These are phyloP conservation scores for Thumatha senex DNA, from an alignment of 2,888 invertebrate species.

Conservation along the genomic window DNA sequence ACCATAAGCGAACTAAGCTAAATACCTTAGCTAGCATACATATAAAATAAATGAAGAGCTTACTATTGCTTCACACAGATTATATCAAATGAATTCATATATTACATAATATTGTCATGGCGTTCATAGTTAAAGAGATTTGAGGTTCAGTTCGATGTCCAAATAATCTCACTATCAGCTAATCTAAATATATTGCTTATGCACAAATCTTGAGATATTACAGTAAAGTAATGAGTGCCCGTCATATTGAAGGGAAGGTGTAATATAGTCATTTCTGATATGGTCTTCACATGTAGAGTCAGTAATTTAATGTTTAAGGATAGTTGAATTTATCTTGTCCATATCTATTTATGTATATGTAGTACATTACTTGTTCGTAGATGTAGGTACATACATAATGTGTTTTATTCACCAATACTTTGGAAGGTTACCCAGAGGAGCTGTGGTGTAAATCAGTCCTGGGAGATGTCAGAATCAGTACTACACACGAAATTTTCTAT, in stretches of 20 bases:
- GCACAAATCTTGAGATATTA: constrained; percentile 22
- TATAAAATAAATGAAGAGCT: not conserved
- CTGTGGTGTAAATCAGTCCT: no score
- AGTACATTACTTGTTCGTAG: no score
- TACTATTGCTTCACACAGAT: not conserved
- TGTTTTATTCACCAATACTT: no score
- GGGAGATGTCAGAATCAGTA: constrained; percentile 39
- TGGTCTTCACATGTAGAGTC: no score
- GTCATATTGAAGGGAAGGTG: no score
- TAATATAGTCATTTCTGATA: no score
- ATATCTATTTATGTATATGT: no score
- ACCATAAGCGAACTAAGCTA: no score
- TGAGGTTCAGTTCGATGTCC: constrained; percentile 23
- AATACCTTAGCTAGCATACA: not conserved
- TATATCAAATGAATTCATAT: constrained; percentile 3
- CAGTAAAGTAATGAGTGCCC: not conserved
- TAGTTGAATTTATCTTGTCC: no score
- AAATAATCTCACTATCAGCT: constrained; percentile 24
- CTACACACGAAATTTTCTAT: constrained; percentile 33
- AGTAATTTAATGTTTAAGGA: no score
- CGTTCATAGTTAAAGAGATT: constrained; percentile 3
- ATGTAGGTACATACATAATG: no score
- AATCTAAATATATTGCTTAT: constrained; percentile 17
- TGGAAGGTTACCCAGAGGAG: no score
- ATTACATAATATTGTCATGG: constrained; percentile 5